Conservation (phyloP, 1,140 invertebrate genomes). For the Vanessa tameamea region DNA sequence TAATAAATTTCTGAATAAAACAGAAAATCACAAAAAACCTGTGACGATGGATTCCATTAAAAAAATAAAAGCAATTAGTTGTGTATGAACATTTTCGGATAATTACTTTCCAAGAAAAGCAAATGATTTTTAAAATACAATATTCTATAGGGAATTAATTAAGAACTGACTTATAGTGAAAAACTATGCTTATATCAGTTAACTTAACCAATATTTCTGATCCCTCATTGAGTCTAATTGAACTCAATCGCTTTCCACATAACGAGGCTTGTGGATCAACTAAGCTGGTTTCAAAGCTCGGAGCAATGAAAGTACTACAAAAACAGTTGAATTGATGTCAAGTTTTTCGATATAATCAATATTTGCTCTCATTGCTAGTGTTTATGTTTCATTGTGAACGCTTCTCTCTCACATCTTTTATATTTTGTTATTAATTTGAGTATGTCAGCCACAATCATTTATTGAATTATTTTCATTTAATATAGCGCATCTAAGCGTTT, state of each 20-base stretch:
- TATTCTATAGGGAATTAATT: too few relatives aligned
- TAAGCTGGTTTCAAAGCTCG: constrained; percentile 31
- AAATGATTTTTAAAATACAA: too few relatives aligned
- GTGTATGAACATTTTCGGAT: too few relatives aligned
- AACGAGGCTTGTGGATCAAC: constrained; percentile 38
- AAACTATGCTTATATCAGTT: background rate
- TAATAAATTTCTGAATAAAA: too few relatives aligned
- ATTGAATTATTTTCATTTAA: too few relatives aligned
- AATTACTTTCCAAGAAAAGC: too few relatives aligned
- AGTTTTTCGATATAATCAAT: constrained; percentile 34
- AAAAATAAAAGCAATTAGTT: too few relatives aligned
- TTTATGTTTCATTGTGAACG: constrained; percentile 22
- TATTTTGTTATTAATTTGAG: background rate
- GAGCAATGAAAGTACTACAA: constrained; percentile 55
- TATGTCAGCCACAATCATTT: background rate
- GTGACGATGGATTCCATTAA: too few relatives aligned
- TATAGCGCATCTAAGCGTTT: too few relatives aligned
- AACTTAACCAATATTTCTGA: constrained; percentile 5
- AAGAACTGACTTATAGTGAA: background rate
- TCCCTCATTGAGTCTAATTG: constrained; percentile 14
- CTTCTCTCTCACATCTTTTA: background rate
- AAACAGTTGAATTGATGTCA: constrained; percentile 42
- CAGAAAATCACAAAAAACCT: too few relatives aligned
- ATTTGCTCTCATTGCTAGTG: constrained; percentile 31
- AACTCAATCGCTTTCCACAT: constrained; percentile 47